Evolutionary conservation across 2,113 vertebrate species (phyloP).

Genomic region (Indicator indicator): DNA sequence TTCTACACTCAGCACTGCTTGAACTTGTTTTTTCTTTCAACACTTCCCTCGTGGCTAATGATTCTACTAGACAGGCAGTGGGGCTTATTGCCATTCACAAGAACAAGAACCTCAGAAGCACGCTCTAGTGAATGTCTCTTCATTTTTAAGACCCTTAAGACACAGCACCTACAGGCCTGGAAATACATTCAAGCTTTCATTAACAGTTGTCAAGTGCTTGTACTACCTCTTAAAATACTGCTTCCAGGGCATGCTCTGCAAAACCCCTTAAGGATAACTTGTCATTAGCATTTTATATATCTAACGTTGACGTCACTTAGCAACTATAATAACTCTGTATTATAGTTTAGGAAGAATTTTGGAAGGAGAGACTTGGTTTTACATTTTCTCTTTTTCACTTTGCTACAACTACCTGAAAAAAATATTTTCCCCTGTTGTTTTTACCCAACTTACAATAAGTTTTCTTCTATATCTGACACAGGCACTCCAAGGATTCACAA

Average conservation of each 20-base stretch:
- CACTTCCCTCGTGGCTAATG: not conserved
- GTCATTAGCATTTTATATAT: not conserved
- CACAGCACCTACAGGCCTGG: not conserved
- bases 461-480: not conserved
- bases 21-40: not conserved
- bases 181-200: conserved; percentile 12
- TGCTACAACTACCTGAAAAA: not conserved
- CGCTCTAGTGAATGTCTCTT: not conserved
- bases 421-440: not conserved
- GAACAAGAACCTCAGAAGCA: not conserved
- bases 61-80: not conserved
- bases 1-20: not conserved
- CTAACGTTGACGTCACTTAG: not conserved
- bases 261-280: not conserved
- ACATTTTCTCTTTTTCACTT: not conserved
- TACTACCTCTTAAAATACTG: not conserved
- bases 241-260: not conserved
- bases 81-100: not conserved
- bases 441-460: not conserved
- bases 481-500: not conserved
- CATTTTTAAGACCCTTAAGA: not conserved
- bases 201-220: not conserved
- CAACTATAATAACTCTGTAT: not conserved
- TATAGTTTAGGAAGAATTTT: not conserved
- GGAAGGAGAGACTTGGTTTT: not conserved